Conservation (phyloP, 2,888 invertebrate species). For the Acleris laterana region DNA sequence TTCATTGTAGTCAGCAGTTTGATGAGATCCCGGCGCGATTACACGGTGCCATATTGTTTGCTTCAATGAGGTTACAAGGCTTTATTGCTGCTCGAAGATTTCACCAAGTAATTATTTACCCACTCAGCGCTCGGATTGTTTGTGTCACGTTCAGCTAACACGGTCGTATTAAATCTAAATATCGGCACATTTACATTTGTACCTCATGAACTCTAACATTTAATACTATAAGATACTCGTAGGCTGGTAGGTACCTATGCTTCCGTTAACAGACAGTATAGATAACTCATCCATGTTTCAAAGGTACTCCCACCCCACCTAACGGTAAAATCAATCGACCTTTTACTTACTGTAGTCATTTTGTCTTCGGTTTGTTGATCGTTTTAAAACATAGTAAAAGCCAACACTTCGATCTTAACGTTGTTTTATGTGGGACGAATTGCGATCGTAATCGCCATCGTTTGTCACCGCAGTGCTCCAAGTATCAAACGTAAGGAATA, state of each 20-base stretch:
- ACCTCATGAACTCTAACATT: background rate
- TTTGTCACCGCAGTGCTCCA: conserved; percentile 14
- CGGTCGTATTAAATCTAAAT: background rate
- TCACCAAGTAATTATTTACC: conserved; percentile 22
- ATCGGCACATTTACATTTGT: conserved; percentile 1
- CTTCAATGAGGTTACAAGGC: conserved; percentile 24
- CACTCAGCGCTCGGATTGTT: conserved; percentile 15
- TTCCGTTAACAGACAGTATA: background rate
- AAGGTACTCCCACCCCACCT: conserved; percentile 2
- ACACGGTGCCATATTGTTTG: conserved; percentile 39
- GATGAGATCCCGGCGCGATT: conserved; percentile 48
- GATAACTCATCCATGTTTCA: background rate
- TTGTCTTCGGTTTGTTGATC: conserved; percentile 4
- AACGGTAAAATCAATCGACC: conserved; percentile 22
- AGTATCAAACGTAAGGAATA: conserved; percentile 20
- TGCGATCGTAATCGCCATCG: background rate
- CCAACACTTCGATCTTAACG: background rate
- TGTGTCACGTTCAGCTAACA: conserved; percentile 4
- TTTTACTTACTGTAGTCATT: conserved; percentile 4
- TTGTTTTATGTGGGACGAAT: conserved; percentile 1
- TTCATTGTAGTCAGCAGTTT: conserved; percentile 49
- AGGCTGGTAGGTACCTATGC: too few species aligned
- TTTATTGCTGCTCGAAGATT: conserved; percentile 20
- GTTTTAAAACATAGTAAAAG: background rate
- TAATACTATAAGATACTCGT: background rate